Percentiles rank a stretch among this genome's conserved stretches.
Evolutionary conservation across 2,888 invertebrate genomes (phyloP).

Genomic region (Eupsilia transversa): DNA sequence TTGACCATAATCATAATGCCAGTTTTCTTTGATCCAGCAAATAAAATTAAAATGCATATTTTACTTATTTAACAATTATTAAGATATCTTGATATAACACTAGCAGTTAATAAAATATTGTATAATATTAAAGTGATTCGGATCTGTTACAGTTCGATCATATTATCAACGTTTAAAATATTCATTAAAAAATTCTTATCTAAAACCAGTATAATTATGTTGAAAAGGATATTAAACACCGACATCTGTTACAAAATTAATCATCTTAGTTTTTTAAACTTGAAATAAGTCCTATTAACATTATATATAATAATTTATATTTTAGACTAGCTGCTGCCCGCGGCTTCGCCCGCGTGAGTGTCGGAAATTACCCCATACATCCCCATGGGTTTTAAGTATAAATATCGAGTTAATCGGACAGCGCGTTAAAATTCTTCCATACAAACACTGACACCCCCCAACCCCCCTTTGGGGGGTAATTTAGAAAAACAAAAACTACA

Average conservation of each 20-base stretch:
- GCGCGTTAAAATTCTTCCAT: no score
- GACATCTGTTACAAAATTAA: conserved; percentile 38
- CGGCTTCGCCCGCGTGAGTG: no score
- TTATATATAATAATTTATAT: no score
- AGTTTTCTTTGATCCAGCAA: not conserved
- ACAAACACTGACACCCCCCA: no score
- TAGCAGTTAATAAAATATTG: not conserved
- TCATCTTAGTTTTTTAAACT: conserved; percentile 24
- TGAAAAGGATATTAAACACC: conserved; percentile 25
- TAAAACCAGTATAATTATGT: conserved; percentile 41
- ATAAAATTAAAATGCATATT: not conserved
- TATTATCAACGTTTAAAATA: conserved; percentile 15
- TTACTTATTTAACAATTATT: not conserved
- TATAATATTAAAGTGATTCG: not conserved
- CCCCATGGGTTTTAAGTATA: no score
- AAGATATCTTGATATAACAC: not conserved
- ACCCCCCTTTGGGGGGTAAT: no score
- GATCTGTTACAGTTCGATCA: conserved; percentile 23
- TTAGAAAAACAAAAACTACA: no score
- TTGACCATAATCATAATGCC: not conserved
- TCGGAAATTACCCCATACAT: no score
- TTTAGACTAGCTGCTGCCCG: no score
- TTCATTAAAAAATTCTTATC: conserved; percentile 26
- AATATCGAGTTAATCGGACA: no score
- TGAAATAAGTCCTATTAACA: conserved; percentile 33